phyloP scores from a whole-genome alignment of 2,113 vertebrate species.

The Spea multiplicata region DNA sequence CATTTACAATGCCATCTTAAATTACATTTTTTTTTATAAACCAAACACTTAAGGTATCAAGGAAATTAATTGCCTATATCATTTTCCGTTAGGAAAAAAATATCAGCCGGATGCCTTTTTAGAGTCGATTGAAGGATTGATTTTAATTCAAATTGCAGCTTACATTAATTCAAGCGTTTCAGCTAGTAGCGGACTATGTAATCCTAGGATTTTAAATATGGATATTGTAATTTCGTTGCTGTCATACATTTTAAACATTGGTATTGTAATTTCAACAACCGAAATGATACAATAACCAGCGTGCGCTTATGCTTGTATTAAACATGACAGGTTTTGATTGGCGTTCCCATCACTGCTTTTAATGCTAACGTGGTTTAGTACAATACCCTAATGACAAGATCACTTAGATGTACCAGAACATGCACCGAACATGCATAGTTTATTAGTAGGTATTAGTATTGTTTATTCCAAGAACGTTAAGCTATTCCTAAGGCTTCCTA shows the following conservation, averaged over 20 bases:
- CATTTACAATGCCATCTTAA: conserved; percentile 54
- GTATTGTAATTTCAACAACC: conserved; percentile 58
- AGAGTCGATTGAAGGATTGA: conserved; percentile 56
- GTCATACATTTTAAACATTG: conserved; percentile 56
- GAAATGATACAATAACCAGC: conserved; percentile 51
- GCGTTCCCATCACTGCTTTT: conserved; percentile 40
- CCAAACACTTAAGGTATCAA: conserved; percentile 52
- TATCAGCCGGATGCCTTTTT: conserved; percentile 48
- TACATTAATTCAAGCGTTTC: conserved; percentile 56
- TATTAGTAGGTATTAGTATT: too few relatives aligned
- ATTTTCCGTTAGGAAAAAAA: conserved; percentile 58
- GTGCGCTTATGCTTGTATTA: conserved; percentile 56
- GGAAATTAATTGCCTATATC: conserved; percentile 56
- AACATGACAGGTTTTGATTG: conserved; percentile 54
- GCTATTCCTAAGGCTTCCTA: too few relatives aligned
- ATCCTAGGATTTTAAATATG: conserved; percentile 58
- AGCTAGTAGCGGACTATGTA: conserved; percentile 47
- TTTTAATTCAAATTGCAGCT: conserved; percentile 69
- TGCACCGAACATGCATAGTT: conserved; percentile 10
- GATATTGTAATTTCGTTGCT: conserved; percentile 54
- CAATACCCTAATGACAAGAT: conserved; percentile 42
- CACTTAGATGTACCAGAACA: conserved; percentile 44
- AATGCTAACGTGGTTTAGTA: conserved; percentile 50
- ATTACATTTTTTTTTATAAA: conserved; percentile 48
- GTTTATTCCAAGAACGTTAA: too few relatives aligned